Base-by-base conservation (phyloP, 2,797 vertebrate species). In the Chelonia mydas region DNA sequence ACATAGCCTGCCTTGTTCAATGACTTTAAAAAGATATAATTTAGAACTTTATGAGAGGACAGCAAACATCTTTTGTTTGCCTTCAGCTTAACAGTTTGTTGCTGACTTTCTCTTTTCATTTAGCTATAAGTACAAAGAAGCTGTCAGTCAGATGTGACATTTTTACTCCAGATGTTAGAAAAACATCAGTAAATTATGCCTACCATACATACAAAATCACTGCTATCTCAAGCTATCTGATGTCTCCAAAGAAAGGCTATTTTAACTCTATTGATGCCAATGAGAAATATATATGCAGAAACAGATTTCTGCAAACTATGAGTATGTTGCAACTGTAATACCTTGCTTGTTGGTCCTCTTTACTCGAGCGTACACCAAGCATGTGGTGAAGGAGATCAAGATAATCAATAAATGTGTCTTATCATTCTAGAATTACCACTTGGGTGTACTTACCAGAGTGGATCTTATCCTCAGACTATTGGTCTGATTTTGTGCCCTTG, bases 131-230 rank as follows among this genome's bases (percentile, higher is more conserved):
- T 93, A 93, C 84, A 87, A 92, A 88, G 87, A 85, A 93, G 68
- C 82, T 94, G 87, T 93, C 93, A 90, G 33, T 90, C 80, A 61
- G 82, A 94, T 94, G 93, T 92, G 90, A 94, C 86, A 57, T 95
- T 96, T 92, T 95, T 84, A 93, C 81, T 96, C 89, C 86, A 86
- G 86, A 92, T 94, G 65, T 92, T 94, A 89, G 65, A 57, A 96
- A 93, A 96, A 11, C 15, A 25, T 47, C 55, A 95, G 31, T 45
- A 88, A 93, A 90, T 95, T 94, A 77, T 84, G 68, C 80, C 90
- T 94, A 49, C 51, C 59, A 94, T 89, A 93, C 78, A 57, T 25
- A 57, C 33, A 93, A 82, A 86, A 51, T 37, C 50, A 78, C 87
- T 89, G 47, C 87, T 91, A 65, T 94, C 92, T 83, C 72, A 90